Base-by-base conservation (phyloP, 2,888 invertebrate species). In the Cosmia trapezina region DNA sequence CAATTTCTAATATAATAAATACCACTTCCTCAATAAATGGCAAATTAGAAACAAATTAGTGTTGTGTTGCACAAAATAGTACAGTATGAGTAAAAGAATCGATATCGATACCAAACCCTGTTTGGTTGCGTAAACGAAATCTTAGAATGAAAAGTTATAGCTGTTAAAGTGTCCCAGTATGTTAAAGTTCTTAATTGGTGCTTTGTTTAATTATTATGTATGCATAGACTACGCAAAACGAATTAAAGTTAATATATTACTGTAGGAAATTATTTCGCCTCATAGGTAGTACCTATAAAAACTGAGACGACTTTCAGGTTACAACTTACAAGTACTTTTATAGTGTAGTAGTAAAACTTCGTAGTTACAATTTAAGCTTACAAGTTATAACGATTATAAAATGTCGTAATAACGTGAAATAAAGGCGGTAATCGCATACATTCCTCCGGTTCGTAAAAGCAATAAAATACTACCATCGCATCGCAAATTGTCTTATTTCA, bases 401-500 rank as follows among this genome's bases (percentile, higher is more conserved):
- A 82, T 70, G 77, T 81, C 68, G 54, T 81, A 63, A 80, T 70
- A 74, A 77, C 64, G n/a, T 60, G 51, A 61, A 73, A 73, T 75
- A 69, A 76, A 69, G 66, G 64, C 63, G 62, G 64, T 74, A 86
- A 83, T 76, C 69, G 69, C 71, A 76, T 72, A 72, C 73, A 79
- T 81, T 83, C 78, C 81, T 73, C 78, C 67, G 74, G 70, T 81
- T 61, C 59, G 51, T 84, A 78, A 76, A 81, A 76, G 81, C 84
- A 84, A 84, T 90, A 89, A 88, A 89, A 87, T 76, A 76, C 83
- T 84, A 86, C 84, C 84, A 87, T 87, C 85, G 88, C 87, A 84
- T 76, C 76, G 89, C 89, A 88, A 89, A 89, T 87, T 88, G 86
- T 89, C 83, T 86, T 87, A 90, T 88, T 88, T 86, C 83, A 88